Evolutionary conservation across 2,797 vertebrate species (phyloP), one percentile per base, ranked within the genome.

Genomic region (Molossus molossus): DNA sequence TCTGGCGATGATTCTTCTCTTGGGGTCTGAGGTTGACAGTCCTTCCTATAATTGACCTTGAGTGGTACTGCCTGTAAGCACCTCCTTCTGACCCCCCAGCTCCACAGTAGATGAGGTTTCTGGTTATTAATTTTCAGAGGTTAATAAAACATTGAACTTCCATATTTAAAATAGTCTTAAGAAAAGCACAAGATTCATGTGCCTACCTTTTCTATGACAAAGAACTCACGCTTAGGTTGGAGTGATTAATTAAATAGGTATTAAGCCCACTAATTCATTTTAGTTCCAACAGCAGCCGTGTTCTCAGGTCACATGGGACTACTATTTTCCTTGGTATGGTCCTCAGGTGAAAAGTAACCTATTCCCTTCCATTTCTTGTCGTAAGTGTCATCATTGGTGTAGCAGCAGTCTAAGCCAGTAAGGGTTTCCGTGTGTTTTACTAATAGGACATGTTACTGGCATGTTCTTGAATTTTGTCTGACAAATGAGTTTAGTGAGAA

Each of bases 381-480:
- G 37, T 77, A 48, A 37, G 15, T 45, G 45, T 13, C 40, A 11
- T 77, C 14, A 14, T 69, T 58, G 53, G 53, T 45, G 48, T 2
- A 27, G 4, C 37, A 48, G n/a, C 18, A 21, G 9, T 50, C 50
- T 53, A 85, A 93, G 53, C 53, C 57, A 50, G 48, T 6, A 21
- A 69, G 62, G 0, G 40, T 73, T 83, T 82, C 57, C 21, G 50
- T 14, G 73, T 97, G 91, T 95, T 25, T 76, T 65, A 12, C 72
- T 69, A 62, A 9, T 76, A 92, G 94, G 25, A 9, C 89, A 29
- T 65, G 55, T 64, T n/a, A 67, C 9, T 87, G 62, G 45, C 67
- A 11, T 50, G 21, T 29, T 93, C 62, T 96, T 15, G 27, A 48
- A 94, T 94, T 90, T 72, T 45, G 57, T 95, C 91, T 94, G 37